phyloP scores from a whole-genome alignment of 1,140 invertebrate genomes.

The Hylaeus anthracinus region DNA sequence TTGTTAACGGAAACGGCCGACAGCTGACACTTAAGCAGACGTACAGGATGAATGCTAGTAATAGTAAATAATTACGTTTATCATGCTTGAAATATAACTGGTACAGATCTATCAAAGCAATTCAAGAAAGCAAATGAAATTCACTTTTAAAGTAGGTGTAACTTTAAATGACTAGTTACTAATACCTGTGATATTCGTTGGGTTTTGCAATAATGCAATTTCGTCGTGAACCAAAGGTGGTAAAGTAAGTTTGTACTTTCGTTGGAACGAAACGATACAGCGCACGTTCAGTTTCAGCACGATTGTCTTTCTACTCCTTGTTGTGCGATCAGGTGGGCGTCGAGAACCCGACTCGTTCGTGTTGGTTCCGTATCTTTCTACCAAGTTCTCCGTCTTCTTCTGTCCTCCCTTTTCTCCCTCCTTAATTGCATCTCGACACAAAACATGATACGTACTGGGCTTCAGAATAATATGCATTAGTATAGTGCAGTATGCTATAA shows the following conservation, averaged over 20 bases:
- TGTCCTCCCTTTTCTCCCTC: constrained; percentile 23
- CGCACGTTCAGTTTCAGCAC: constrained; percentile 36
- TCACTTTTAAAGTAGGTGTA: not conserved
- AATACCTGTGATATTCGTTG: constrained; percentile 25
- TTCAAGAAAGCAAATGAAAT: constrained; percentile 7
- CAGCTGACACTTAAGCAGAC: constrained; percentile 34
- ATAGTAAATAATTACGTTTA: constrained; percentile 40
- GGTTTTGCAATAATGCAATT: constrained; percentile 1
- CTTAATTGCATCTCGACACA: constrained; percentile 45
- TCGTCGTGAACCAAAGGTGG: not conserved
- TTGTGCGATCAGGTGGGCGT: constrained; percentile 42
- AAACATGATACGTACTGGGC: constrained; percentile 29
- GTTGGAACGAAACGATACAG: not conserved
- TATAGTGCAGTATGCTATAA: not conserved
- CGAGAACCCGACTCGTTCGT: constrained; percentile 41
- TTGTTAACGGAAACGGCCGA: constrained; percentile 45
- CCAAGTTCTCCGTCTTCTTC: constrained; percentile 36
- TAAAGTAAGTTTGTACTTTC: constrained; percentile 10
- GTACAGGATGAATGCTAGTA: constrained; percentile 25
- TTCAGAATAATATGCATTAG: constrained; percentile 20
- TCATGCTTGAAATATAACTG: constrained; percentile 28
- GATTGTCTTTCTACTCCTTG: constrained; percentile 36
- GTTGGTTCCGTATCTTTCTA: constrained; percentile 41
- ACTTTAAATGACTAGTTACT: not conserved
- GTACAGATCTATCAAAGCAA: not conserved